These are phyloP conservation scores for Amblyopsis rosae DNA, from an alignment of 2,113 vertebrate genomes.

Conservation along the genomic window DNA sequence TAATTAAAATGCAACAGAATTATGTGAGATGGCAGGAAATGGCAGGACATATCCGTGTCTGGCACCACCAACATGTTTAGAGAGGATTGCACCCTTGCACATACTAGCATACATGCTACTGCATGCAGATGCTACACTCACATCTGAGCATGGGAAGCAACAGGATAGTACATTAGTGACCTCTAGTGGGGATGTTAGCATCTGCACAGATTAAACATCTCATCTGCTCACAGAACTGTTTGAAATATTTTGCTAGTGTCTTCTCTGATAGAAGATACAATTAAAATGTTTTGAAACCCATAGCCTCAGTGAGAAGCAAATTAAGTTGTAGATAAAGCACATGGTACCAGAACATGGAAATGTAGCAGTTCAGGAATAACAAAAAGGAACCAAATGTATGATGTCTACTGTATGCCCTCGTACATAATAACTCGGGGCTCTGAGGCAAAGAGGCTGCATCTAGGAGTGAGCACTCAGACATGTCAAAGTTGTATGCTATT, in stretches of 20 bases:
- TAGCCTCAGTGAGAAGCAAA: background rate
- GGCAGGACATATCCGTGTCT: background rate
- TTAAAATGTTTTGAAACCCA: background rate
- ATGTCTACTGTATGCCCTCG: background rate
- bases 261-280: background rate
- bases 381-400: too few species aligned
- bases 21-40: background rate
- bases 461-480: background rate
- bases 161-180: slow-evolving; percentile 64
- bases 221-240: background rate
- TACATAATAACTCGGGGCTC: slow-evolving; percentile 5
- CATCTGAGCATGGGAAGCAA: slow-evolving; percentile 6
- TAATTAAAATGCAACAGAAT: background rate
- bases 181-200: slow-evolving; percentile 66
- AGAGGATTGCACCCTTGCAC: slow-evolving; percentile 10
- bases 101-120: background rate
- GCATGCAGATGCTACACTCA: slow-evolving; percentile 7
- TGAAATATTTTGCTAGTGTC: background rate
- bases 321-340: background rate
- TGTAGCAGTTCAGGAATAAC: too few species aligned
- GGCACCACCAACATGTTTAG: background rate
- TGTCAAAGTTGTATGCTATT: background rate
- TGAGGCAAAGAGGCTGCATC: slow-evolving; percentile 8
- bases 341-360: background rate
- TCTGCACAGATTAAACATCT: slow-evolving; percentile 12